Conservation (phyloP, 2,888 invertebrate species). For the Lasioglossum malachurum region DNA sequence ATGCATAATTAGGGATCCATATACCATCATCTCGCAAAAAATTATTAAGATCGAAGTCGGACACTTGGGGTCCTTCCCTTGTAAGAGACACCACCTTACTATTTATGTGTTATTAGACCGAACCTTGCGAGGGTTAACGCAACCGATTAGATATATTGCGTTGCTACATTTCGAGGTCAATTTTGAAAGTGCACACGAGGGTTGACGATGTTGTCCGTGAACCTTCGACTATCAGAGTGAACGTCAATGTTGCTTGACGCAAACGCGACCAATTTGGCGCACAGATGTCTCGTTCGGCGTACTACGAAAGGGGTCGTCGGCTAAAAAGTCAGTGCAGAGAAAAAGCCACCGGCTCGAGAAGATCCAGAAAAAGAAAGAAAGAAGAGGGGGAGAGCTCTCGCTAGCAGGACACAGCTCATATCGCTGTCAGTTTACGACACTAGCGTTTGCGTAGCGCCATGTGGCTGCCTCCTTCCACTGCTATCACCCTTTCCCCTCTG, state of each 20-base stretch:
- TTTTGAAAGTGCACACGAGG: not conserved
- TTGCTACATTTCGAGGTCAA: not conserved
- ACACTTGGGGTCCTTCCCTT: no score
- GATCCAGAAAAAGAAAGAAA: conserved; percentile 39
- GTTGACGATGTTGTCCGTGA: not conserved
- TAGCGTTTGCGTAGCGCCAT: conserved; percentile 79
- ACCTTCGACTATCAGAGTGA: not conserved
- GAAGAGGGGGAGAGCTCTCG: conserved; percentile 52
- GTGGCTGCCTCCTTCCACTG: conserved; percentile 65
- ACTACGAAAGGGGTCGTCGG: conserved; percentile 55
- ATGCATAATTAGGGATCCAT: no score
- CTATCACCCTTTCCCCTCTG: conserved; percentile 23
- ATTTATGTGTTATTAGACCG: no score
- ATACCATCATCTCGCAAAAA: no score
- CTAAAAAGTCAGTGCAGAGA: conserved; percentile 35
- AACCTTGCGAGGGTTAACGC: not conserved
- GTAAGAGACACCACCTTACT: no score
- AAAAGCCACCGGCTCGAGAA: conserved; percentile 32
- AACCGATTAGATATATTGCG: not conserved
- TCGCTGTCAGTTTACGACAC: conserved; percentile 79
- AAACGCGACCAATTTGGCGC: conserved; percentile 50
- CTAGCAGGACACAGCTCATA: conserved; percentile 69
- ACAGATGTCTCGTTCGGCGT: conserved; percentile 56
- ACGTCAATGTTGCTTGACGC: conserved; percentile 2
- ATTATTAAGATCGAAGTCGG: no score